Base-by-base conservation (phyloP, 2,113 vertebrate species). In the Scartelaos histophorus region DNA sequence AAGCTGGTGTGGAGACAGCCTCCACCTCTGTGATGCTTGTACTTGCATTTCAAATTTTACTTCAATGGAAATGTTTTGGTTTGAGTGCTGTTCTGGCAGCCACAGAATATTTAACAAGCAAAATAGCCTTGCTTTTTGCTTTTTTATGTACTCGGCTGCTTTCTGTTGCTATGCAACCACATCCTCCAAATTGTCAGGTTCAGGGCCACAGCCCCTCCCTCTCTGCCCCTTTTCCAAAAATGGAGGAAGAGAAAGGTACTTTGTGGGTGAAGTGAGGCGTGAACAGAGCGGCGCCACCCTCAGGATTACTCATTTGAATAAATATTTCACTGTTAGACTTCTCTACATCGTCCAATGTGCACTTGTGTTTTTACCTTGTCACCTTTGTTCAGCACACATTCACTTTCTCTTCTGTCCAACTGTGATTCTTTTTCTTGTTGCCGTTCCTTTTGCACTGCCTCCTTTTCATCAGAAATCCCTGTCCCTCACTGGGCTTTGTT, bases 91-190 rank as follows among this genome's bases (percentile, higher is more conserved):
- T 83, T 73, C 75, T 87, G 77, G 81, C 81, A 88, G 79, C 67
- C 72, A 69, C 56, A 77, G 88, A 89, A 89, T 89, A 92, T 91
- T 88, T 83, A 90, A 90, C 80, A 81, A 84, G 82, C 90, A 83
- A 87, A 89, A 90, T 81, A 87, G 80, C 81, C 81, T 71, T 74
- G 70, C 67, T 61, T 84, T 79, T 81, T 80, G 76, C 22, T 76
- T 78, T 85, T 91, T 87, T 86, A 89, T 89, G 87, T 85, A 84
- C 79, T 83, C 53, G 54, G 85, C 87, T 86, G 84, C 83, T 87
- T 79, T 84, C 86, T 88, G 91, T 92, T 92, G 90, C 91, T 90
- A 92, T 82, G 90, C 90, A 90, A 91, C 89, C 67, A 68, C 85
- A 89, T 90, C 86, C 85, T 85, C 86, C 84, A 91, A 91, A 89